Evolutionary conservation across 2,113 vertebrate genomes (phyloP).

Genomic region (Hiodon tergisus): DNA sequence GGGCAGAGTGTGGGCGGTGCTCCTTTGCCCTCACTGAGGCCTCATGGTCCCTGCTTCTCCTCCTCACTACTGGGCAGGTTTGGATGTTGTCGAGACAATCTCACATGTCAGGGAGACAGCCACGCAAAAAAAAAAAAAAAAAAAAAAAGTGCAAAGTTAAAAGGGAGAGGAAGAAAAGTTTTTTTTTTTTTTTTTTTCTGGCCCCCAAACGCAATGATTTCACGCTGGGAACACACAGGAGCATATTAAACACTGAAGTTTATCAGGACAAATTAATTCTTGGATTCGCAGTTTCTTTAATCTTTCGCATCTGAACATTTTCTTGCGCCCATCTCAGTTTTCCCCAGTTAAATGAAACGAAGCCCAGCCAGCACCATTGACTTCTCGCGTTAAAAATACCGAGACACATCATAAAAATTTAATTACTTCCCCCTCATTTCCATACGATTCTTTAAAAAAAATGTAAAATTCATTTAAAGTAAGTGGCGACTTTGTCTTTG

Average conservation of each 20-base stretch:
- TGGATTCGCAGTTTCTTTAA: conserved; percentile 83
- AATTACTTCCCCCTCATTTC: conserved; percentile 91
- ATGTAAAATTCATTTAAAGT: conserved; percentile 90
- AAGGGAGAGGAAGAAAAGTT: conserved; percentile 32
- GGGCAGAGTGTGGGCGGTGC: conserved; percentile 47
- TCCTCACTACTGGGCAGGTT: conserved; percentile 29
- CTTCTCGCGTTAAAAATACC: conserved; percentile 83
- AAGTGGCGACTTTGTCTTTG: conserved; percentile 92
- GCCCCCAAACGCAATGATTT: conserved; percentile 65
- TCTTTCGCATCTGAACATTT: conserved; percentile 81
- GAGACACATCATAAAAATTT: conserved; percentile 92
- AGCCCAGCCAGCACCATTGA: conserved; percentile 83
- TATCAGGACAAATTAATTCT: conserved; percentile 93
- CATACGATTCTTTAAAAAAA: conserved; percentile 87
- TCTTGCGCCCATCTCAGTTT: conserved; percentile 65
- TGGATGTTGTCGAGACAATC: conserved; percentile 27
- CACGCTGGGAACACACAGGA: conserved; percentile 90
- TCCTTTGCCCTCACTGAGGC: conserved; percentile 12
- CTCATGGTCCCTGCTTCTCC: conserved; percentile 5
- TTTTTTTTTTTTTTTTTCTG: conserved; percentile 20
- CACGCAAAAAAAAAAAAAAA: conserved; percentile 38
- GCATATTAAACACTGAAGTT: conserved; percentile 97
- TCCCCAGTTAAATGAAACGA: conserved; percentile 86
- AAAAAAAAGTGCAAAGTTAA: conserved; percentile 25
- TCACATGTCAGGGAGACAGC: conserved; percentile 24